Conservation (phyloP, 2,888 invertebrate species). For the Portevinia maculata region DNA sequence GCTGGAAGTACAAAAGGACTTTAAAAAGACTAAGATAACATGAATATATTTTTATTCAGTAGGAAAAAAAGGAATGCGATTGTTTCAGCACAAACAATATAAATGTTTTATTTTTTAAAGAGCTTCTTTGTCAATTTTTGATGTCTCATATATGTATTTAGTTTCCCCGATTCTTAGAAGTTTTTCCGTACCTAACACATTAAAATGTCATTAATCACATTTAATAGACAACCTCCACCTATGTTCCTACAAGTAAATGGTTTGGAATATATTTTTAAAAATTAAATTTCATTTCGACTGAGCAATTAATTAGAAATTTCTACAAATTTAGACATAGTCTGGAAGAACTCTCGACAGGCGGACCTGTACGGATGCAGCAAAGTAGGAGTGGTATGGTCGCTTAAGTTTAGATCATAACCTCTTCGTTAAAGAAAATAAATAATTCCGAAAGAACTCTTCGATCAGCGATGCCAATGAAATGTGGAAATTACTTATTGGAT, state of each 20-base stretch:
- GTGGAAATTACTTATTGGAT: too few species aligned
- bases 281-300: not conserved
- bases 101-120: slow-evolving; percentile 13
- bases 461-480: too few species aligned
- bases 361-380: too few species aligned
- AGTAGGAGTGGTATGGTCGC: too few species aligned
- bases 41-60: slow-evolving; percentile 26
- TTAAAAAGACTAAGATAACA: slow-evolving; percentile 5
- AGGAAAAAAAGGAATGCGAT: slow-evolving; percentile 9
- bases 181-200: slow-evolving; percentile 1
- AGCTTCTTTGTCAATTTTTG: slow-evolving; percentile 31
- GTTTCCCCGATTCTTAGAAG: slow-evolving; percentile 12
- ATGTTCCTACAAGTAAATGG: not conserved
- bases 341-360: too few species aligned
- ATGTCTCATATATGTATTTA: slow-evolving; percentile 36
- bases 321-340: not conserved
- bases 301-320: not conserved
- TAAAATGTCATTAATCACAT: slow-evolving; percentile 46
- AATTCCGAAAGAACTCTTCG: too few species aligned
- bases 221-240: too few species aligned
- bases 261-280: not conserved
- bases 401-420: too few species aligned
- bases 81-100: slow-evolving; percentile 41
- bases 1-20: not conserved
- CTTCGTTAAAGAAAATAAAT: too few species aligned